These are phyloP conservation scores for Parthenolecanium corni DNA, from an alignment of 2,888 invertebrate genomes.

Conservation along the genomic window DNA sequence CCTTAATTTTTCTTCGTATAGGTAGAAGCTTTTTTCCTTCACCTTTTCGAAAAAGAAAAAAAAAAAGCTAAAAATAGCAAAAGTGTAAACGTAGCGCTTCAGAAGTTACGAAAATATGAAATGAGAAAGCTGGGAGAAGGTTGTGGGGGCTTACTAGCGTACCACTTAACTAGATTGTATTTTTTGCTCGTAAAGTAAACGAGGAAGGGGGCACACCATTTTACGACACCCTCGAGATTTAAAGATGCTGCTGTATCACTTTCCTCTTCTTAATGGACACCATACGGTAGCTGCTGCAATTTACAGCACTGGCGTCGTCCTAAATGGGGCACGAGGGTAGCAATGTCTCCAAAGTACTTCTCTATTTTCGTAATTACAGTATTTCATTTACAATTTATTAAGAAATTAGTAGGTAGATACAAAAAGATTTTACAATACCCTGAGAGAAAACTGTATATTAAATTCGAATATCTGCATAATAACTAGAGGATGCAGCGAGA, in stretches of 20 bases:
- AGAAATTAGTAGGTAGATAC: no score
- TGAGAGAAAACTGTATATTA: no score
- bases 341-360: no score
- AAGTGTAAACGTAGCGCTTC: neutral
- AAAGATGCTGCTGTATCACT: neutral
- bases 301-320: neutral
- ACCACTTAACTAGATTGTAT: slow-evolving; percentile 20
- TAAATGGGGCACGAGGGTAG: no score
- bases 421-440: no score
- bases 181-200: neutral
- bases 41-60: no score
- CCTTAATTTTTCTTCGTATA: no score
- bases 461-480: no score
- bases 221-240: slow-evolving; percentile 9
- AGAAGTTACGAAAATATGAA: neutral
- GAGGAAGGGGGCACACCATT: neutral
- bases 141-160: neutral
- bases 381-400: no score
- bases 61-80: neutral
- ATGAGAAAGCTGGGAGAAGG: neutral
- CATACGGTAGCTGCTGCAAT: neutral
- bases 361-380: no score
- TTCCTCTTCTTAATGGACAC: slow-evolving; percentile 18
- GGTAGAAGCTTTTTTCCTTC: no score
- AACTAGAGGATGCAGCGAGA: no score